Conservation (phyloP, 2,797 vertebrate genomes). For the Cichlasoma orientale region DNA sequence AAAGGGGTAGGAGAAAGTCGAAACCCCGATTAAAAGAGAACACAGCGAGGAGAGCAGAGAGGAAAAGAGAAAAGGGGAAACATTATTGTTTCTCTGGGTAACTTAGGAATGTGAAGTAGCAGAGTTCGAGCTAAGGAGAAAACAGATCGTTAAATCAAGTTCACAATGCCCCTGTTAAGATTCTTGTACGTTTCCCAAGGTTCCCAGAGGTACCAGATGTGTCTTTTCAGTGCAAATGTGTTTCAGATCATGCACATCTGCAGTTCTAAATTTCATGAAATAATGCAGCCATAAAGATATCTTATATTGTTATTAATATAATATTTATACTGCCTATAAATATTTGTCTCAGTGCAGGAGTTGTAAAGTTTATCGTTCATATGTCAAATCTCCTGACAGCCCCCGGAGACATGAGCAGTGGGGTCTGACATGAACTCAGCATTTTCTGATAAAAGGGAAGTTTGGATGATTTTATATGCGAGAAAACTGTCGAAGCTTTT, state of each 20-base stretch:
- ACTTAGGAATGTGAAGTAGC: constrained; percentile 30
- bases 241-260: neutral
- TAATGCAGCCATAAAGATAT: neutral
- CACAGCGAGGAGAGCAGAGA: neutral
- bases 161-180: constrained; percentile 13
- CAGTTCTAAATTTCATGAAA: neutral
- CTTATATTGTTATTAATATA: neutral
- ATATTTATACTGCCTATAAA: neutral
- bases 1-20: neutral
- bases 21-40: neutral
- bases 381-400: neutral
- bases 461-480: neutral
- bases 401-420: neutral
- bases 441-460: neutral
- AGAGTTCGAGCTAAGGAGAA: constrained; percentile 5
- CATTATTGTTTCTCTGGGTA: constrained; percentile 2
- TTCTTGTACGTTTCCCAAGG: neutral
- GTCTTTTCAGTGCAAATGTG: neutral
- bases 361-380: neutral
- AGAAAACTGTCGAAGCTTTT: neutral
- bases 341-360: neutral
- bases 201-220: constrained; percentile 1
- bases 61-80: constrained; percentile 1
- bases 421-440: neutral
- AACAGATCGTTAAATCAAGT: constrained; percentile 39